Evolutionary conservation across 2,888 invertebrate species (phyloP), one percentile per base, ranked within the genome.

Genomic region (Drosophila rubida): DNA sequence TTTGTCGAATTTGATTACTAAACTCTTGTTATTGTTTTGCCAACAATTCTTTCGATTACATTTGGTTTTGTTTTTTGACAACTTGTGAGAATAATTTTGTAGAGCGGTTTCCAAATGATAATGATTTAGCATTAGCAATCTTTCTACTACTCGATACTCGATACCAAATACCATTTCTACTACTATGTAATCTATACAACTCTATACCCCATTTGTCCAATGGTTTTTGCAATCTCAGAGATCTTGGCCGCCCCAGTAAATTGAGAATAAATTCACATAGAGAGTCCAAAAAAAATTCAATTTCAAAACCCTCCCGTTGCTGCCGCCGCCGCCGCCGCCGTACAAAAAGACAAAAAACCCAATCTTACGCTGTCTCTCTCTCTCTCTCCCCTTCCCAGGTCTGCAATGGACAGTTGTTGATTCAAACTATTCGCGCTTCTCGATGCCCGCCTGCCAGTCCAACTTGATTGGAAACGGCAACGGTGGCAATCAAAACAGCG

Each of bases 361-460:
- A 83, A 80, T 85, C 87, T 90, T 89, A 87, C 89, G 88, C 85
- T 87, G 84, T 61, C 60, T 61, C 80, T 77, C 78, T 80, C 85
- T 75, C 90, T 90, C 91, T 90, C 91, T 92, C 92, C 94, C 94
- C 93, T 93, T 94, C 94, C 94, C 95, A 96, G 96, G 95, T 94
- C 95, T 95, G 93, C 96, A 96, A 93, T 96, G 96, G 96, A 95
- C 95, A 93, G 95, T 96, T 93, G 94, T 96, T 94, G 96, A 96
- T 93, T 95, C 95, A 92, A 94, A 95, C 91, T 95, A 95, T 93
- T 94, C 95, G 91, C 95, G 95, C 91, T 95, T 95, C 93, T 93
- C 94, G 91, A 93, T 93, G 91, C 93, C 95, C 89, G 94, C 95
- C 91, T 94, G 94, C 92, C 94, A 94, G 90, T 91, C 93, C 75